A percentile compares a stretch with the other conserved stretches of the same genome.
Evolutionary conservation across 2,888 invertebrate species (phyloP).

Genomic region (Cheilosia urbana): DNA sequence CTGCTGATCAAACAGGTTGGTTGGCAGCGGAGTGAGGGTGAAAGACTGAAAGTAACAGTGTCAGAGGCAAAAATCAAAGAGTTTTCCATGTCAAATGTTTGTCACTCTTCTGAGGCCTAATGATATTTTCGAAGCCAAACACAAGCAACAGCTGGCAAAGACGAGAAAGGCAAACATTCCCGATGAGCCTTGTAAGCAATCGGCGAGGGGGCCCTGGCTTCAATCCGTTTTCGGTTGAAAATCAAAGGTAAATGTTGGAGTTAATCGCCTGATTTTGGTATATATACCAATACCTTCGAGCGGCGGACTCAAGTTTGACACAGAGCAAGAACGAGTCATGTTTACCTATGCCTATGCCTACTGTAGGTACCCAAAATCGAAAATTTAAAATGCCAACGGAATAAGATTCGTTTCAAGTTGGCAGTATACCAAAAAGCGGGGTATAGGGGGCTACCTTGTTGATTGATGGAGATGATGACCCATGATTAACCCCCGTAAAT

Average conservation of each 20-base stretch:
- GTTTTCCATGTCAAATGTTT: constrained; percentile 43
- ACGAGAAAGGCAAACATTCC: constrained; percentile 32
- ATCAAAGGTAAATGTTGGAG: constrained; percentile 53
- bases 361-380: neutral
- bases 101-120: constrained; percentile 32
- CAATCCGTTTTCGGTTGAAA: constrained; percentile 33
- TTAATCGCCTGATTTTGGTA: constrained; percentile 56
- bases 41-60: neutral
- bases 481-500: constrained; percentile 62
- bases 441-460: constrained; percentile 52
- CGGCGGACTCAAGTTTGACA: constrained; percentile 1
- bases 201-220: neutral
- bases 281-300: constrained; percentile 9
- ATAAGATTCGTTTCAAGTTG: constrained; percentile 68
- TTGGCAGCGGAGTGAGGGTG: constrained; percentile 6
- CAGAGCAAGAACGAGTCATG: constrained; percentile 20
- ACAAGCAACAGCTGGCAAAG: constrained; percentile 63
- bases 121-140: constrained; percentile 56
- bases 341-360: constrained; percentile 45
- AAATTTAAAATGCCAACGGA: constrained; percentile 68
- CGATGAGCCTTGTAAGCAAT: constrained; percentile 65
- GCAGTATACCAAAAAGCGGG: neutral
- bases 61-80: constrained; percentile 47
- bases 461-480: constrained; percentile 72
- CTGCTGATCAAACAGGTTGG: constrained; percentile 60